Evolutionary conservation across 2,888 invertebrate genomes (phyloP).

Genomic region (Chironomus tentans): DNA sequence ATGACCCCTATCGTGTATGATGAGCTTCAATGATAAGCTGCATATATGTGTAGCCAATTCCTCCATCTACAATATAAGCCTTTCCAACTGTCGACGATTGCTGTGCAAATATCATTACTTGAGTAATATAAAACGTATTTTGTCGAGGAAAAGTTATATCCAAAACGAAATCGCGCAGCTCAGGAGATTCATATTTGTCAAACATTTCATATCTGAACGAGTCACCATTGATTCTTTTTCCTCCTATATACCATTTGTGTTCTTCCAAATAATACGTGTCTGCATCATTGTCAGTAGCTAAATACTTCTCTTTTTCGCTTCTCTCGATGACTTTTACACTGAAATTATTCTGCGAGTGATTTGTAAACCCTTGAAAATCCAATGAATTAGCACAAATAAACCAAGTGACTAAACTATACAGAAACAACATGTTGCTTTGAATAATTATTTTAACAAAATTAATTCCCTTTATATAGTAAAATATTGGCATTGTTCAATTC

Average conservation of each 20-base stretch:
- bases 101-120: not conserved
- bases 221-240: not conserved
- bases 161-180: not conserved
- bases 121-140: conserved; percentile 12
- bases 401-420: too few species aligned
- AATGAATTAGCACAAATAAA: too few species aligned
- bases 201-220: not conserved
- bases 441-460: too few species aligned
- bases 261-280: not conserved
- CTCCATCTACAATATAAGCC: conserved; percentile 10
- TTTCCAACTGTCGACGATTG: conserved; percentile 1
- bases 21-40: not conserved
- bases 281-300: not conserved
- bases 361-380: too few species aligned
- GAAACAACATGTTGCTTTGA: too few species aligned
- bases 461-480: too few species aligned
- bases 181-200: not conserved
- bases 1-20: too few species aligned
- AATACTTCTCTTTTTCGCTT: too few species aligned
- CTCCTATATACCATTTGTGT: conserved; percentile 19
- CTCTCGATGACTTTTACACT: too few species aligned
- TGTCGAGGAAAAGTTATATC: conserved; percentile 3
- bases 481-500: too few species aligned
- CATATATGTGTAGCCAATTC: conserved; percentile 7
- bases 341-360: too few species aligned